Conservation (phyloP, 2,797 vertebrate species). For the Chelidonichthys spinosus region DNA sequence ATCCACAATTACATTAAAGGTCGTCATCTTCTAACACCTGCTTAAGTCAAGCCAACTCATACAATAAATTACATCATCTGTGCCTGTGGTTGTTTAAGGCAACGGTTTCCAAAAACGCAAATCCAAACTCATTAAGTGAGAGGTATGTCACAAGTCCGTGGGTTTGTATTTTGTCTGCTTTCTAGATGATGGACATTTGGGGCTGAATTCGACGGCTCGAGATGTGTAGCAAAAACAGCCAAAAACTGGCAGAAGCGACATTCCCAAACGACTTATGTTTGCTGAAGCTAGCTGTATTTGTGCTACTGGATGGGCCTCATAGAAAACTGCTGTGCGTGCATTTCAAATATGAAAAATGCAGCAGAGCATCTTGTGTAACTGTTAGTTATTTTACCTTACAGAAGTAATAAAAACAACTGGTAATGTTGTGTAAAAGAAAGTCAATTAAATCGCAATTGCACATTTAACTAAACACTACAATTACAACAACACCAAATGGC, state of each 20-base stretch:
- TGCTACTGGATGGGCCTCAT: not conserved
- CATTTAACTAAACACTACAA: not conserved
- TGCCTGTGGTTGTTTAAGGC: not conserved
- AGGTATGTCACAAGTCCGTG: not conserved
- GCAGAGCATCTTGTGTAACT: not conserved
- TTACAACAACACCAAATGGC: not conserved
- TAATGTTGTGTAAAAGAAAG: not conserved
- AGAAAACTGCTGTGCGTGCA: not conserved
- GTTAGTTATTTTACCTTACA: not conserved
- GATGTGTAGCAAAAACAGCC: not conserved
- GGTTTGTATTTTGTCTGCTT: conserved; percentile 2
- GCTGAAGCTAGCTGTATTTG: not conserved
- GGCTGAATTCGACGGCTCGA: not conserved
- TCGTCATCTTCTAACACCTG: not conserved
- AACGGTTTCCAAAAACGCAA: not conserved
- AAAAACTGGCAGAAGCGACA: not conserved
- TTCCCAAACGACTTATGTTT: not conserved
- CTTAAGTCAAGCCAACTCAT: conserved; percentile 2
- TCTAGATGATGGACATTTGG: not conserved
- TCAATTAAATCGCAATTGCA: not conserved
- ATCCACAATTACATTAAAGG: not conserved
- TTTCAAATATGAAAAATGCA: not conserved
- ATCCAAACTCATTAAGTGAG: not conserved
- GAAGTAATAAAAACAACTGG: not conserved
- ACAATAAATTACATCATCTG: not conserved